Evolutionary conservation across 2,113 vertebrate species (phyloP).

Genomic region (Anolis sagrei): DNA sequence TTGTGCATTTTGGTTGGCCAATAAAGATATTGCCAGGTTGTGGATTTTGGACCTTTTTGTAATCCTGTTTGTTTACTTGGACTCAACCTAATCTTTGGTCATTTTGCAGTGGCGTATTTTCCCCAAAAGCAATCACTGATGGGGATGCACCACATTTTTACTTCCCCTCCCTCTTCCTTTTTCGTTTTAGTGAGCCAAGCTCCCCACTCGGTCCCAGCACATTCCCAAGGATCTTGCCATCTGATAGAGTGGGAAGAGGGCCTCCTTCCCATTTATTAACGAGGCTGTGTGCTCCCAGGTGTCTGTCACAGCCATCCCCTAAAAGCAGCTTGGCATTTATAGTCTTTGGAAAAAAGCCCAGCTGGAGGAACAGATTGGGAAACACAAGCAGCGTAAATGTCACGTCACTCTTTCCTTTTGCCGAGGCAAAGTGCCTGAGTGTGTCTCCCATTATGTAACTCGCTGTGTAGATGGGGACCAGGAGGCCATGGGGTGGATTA

Average conservation of each 20-base stretch:
- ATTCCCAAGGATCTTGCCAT: rapidly evolving
- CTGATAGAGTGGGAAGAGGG: not conserved
- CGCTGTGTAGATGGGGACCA: not conserved
- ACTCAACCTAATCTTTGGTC: not conserved
- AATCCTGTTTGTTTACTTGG: not conserved
- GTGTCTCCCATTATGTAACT: slow-evolving; percentile 60
- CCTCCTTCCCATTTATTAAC: not conserved
- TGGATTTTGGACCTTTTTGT: too few relatives aligned
- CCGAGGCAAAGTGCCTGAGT: not conserved
- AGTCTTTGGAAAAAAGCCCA: slow-evolving; percentile 14
- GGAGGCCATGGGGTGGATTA: slow-evolving; percentile 37
- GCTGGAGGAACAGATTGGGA: slow-evolving; percentile 14
- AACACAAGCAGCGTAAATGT: slow-evolving; percentile 30
- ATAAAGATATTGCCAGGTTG: too few relatives aligned
- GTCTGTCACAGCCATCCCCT: not conserved
- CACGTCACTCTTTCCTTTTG: slow-evolving; percentile 45
- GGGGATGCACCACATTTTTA: not conserved
- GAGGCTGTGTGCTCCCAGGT: not conserved
- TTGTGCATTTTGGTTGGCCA: too few relatives aligned
- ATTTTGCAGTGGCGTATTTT: not conserved
- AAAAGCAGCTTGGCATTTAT: slow-evolving; percentile 15
- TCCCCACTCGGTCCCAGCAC: rapidly evolving
- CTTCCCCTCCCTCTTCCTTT: rapidly evolving
- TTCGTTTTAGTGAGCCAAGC: not conserved
- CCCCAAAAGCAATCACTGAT: not conserved